Conservation (phyloP, 2,113 vertebrate species). For the Labeo rohita region DNA sequence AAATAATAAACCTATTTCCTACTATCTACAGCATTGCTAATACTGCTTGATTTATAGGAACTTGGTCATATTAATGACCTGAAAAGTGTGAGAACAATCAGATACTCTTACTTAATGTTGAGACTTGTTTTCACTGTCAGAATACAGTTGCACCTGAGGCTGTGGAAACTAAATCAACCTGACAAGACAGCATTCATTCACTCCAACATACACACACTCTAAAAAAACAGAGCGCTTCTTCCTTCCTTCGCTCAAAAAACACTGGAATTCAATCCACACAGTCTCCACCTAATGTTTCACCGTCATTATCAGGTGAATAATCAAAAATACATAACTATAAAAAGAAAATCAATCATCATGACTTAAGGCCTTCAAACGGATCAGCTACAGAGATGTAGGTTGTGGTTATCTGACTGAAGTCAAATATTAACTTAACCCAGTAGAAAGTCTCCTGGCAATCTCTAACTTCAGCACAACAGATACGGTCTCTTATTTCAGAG, state of each 20-base stretch:
- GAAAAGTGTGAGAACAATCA: slow-evolving; percentile 16
- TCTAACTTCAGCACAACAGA: slow-evolving; percentile 19
- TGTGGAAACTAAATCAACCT: slow-evolving; percentile 64
- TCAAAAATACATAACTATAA: background rate
- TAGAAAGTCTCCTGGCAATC: slow-evolving; percentile 69
- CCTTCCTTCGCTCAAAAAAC: background rate
- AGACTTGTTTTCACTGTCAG: slow-evolving; percentile 64
- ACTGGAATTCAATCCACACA: background rate
- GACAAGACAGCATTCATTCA: slow-evolving; percentile 44
- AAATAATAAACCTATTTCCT: background rate
- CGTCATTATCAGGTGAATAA: background rate
- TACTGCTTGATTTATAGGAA: background rate
- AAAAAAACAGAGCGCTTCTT: background rate
- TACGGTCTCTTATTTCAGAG: background rate
- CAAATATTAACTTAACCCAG: slow-evolving; percentile 74
- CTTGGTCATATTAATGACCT: background rate
- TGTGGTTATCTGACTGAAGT: slow-evolving; percentile 70
- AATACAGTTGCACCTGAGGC: slow-evolving; percentile 65
- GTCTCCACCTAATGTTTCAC: background rate
- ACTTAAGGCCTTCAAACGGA: slow-evolving; percentile 33
- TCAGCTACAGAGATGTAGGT: slow-evolving; percentile 57
- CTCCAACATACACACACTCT: slow-evolving; percentile 47
- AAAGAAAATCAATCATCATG: slow-evolving; percentile 29
- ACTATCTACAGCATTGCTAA: background rate
- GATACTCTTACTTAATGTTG: slow-evolving; percentile 55